A percentile compares a stretch with the other conserved stretches of the same genome.
phyloP scores from a whole-genome alignment of 2,888 invertebrate species.

The Notodonta ziczac region DNA sequence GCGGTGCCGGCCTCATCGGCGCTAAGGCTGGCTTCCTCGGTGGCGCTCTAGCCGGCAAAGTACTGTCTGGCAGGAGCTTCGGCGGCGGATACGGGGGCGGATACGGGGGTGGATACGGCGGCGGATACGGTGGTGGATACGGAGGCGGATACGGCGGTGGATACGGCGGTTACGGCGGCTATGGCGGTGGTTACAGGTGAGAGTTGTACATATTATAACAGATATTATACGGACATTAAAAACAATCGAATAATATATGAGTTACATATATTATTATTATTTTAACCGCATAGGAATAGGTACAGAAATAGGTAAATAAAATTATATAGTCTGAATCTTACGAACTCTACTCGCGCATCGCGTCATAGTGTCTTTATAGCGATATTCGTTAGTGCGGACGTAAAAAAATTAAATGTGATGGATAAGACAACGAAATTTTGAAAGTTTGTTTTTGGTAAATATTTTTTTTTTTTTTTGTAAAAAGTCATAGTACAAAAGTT shows the following conservation, averaged over 20 bases:
- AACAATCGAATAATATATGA: not conserved
- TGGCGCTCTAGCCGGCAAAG: conserved; percentile 63
- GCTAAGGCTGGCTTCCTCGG: conserved; percentile 69
- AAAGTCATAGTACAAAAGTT: no score
- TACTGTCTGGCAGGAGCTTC: conserved; percentile 32
- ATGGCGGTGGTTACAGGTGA: conserved; percentile 48
- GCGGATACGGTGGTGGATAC: conserved; percentile 41
- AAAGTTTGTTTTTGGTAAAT: no score
- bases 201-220: not conserved
- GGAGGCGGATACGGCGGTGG: conserved; percentile 57
- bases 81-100: conserved; percentile 63
- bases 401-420: no score
- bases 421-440: no score
- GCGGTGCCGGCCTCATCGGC: conserved; percentile 64
- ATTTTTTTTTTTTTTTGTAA: no score
- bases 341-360: no score
- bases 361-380: no score
- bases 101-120: conserved; percentile 26
- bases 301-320: no score
- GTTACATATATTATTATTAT: not conserved
- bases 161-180: conserved; percentile 38
- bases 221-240: not conserved
- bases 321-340: no score
- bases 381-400: no score
- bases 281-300: no score